Evolutionary conservation across 2,888 invertebrate species (phyloP).

Genomic region (Nomada ruficornis): DNA sequence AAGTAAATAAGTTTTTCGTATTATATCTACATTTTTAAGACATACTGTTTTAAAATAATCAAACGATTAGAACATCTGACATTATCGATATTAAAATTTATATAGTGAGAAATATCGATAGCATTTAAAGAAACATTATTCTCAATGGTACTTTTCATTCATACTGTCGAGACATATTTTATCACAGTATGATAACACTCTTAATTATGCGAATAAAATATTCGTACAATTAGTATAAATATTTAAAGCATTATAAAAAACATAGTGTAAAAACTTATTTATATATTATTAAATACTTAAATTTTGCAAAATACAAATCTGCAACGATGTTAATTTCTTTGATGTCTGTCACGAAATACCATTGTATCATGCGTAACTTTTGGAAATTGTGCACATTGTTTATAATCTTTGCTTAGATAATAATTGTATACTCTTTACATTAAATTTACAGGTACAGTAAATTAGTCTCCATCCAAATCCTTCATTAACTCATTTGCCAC

Average conservation of each 20-base stretch:
- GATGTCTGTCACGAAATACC: slow-evolving; percentile 2
- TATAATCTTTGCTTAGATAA: slow-evolving; percentile 2
- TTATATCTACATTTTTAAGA: slow-evolving; percentile 16
- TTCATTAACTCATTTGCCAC: slow-evolving; percentile 78
- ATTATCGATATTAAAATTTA: slow-evolving; percentile 23
- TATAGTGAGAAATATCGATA: slow-evolving; percentile 4
- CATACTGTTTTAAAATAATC: slow-evolving; percentile 10
- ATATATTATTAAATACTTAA: slow-evolving; percentile 31
- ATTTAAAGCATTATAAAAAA: slow-evolving; percentile 42
- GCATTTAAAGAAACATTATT: slow-evolving; percentile 30
- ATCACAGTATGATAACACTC: not conserved
- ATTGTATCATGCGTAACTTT: slow-evolving; percentile 11
- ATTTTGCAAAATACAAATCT: slow-evolving; percentile 33
- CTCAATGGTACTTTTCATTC: slow-evolving; percentile 7
- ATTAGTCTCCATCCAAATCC: not conserved
- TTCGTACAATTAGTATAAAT: slow-evolving; percentile 35
- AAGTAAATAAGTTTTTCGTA: not conserved
- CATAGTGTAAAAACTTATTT: slow-evolving; percentile 25
- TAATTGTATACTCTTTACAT: slow-evolving; percentile 5
- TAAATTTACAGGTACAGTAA: not conserved
- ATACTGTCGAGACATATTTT: not conserved
- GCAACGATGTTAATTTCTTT: slow-evolving; percentile 4
- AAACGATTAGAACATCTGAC: slow-evolving; percentile 18
- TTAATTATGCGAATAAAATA: slow-evolving; percentile 45
- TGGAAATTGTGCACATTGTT: not conserved